phyloP scores from a whole-genome alignment of 2,888 invertebrate genomes.

The Drosophila algonquin region DNA sequence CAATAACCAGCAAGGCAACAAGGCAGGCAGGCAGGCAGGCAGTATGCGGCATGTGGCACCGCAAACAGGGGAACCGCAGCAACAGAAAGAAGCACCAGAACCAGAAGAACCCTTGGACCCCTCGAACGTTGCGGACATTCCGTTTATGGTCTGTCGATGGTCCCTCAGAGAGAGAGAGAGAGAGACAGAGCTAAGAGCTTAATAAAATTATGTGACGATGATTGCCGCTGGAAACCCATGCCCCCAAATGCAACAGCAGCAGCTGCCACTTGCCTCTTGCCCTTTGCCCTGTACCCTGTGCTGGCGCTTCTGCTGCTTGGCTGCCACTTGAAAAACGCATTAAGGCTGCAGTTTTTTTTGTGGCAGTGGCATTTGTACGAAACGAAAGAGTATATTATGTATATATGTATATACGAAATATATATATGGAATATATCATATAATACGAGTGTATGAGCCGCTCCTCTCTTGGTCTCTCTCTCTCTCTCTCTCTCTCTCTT shows the following conservation, averaged over 20 bases:
- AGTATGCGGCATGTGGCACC: conserved; percentile 34
- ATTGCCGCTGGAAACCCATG: conserved; percentile 54
- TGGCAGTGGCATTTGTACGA: conserved; percentile 54
- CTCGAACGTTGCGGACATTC: conserved; percentile 18
- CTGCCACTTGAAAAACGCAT: conserved; percentile 75
- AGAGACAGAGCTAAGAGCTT: conserved; percentile 63
- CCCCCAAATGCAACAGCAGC: conserved; percentile 18
- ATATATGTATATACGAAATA: conserved; percentile 36
- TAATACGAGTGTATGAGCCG: conserved; percentile 12
- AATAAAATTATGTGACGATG: conserved; percentile 80
- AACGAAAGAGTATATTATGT: conserved; percentile 15
- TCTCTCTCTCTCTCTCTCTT: conserved; percentile 41
- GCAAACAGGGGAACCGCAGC: conserved; percentile 12
- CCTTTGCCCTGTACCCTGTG: neutral
- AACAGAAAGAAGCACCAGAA: neutral
- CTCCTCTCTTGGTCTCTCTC: conserved; percentile 30
- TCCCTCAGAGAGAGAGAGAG: conserved; percentile 47
- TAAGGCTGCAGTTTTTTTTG: conserved; percentile 74
- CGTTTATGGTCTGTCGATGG: conserved; percentile 17
- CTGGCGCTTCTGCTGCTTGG: conserved; percentile 46
- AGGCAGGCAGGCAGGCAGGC: neutral
- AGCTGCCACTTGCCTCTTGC: neutral
- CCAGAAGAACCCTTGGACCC: conserved; percentile 3
- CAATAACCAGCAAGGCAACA: conserved; percentile 27
- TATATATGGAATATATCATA: conserved; percentile 13